Evolutionary conservation across 92 coral and sea anemone species (phyloP).

Genomic region (Umimayanthus chanpuru): DNA sequence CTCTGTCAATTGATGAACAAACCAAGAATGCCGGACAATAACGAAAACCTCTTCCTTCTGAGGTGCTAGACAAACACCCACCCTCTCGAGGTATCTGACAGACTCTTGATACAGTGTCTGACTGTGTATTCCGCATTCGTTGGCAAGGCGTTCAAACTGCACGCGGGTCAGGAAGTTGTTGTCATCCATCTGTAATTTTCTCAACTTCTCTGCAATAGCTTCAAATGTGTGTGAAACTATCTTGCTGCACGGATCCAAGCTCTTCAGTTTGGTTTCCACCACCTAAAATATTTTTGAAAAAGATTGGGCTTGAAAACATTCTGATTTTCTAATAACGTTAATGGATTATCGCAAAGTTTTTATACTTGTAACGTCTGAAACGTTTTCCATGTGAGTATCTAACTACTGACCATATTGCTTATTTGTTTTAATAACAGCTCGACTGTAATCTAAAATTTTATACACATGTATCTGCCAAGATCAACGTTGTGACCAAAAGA

Average conservation of each 20-base stretch:
- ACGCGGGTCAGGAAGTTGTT: conserved; percentile 26
- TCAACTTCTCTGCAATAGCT: conserved; percentile 20
- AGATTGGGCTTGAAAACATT: neutral
- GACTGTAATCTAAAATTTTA: too few species aligned
- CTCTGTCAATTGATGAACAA: conserved; percentile 53
- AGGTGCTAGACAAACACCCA: conserved; percentile 56
- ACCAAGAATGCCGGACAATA: conserved; percentile 57
- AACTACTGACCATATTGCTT: too few species aligned
- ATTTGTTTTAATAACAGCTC: too few species aligned
- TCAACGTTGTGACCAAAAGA: too few species aligned
- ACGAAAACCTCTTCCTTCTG: conserved; percentile 53
- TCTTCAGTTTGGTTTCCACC: conserved; percentile 16
- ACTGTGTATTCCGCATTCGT: conserved; percentile 68
- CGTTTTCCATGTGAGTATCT: too few species aligned
- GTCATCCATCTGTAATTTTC: neutral
- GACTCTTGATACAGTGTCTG: conserved; percentile 44
- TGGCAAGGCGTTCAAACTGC: conserved; percentile 59
- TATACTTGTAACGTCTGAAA: too few species aligned
- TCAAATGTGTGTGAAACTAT: conserved; percentile 22
- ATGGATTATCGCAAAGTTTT: too few species aligned
- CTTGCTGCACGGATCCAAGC: conserved; percentile 12
- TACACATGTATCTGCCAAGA: too few species aligned
- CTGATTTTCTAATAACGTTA: neutral
- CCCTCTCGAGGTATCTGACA: conserved; percentile 55
- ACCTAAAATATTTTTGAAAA: conserved; percentile 1